These are phyloP conservation scores for Nansenia antarctica DNA, from an alignment of 2,113 vertebrate genomes.

Conservation along the genomic window DNA sequence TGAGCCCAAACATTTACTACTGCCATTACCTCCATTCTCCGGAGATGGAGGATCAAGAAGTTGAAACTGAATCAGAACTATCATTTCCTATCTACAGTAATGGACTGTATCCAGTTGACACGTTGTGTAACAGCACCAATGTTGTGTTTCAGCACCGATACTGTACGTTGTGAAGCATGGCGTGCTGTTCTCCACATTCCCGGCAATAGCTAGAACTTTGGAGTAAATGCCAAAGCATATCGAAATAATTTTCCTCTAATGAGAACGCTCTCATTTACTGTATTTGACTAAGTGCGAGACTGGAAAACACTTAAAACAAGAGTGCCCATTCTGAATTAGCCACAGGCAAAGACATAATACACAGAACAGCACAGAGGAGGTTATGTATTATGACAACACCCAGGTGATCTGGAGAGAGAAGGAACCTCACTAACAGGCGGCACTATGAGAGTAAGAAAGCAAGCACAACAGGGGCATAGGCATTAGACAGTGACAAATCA, in stretches of 20 bases:
- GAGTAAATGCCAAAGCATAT: no score
- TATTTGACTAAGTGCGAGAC: no score
- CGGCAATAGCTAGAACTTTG: no score
- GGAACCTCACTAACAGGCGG: slow-evolving; percentile 25
- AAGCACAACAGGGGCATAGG: slow-evolving; percentile 22
- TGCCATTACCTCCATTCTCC: not conserved
- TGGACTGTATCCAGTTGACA: not conserved
- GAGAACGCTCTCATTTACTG: no score
- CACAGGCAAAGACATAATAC: slow-evolving; percentile 10
- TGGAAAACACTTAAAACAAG: not conserved
- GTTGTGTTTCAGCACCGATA: not conserved
- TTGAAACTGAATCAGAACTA: not conserved
- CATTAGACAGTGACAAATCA: slow-evolving; percentile 18
- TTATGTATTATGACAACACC: slow-evolving; percentile 21
- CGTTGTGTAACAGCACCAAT: not conserved
- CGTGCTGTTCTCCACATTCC: not conserved
- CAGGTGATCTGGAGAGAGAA: slow-evolving; percentile 17
- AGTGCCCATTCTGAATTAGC: not conserved
- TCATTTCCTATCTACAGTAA: not conserved
- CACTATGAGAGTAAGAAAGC: slow-evolving; percentile 34
- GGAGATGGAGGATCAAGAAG: not conserved
- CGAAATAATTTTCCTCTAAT: no score
- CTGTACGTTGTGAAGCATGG: not conserved
- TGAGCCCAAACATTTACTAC: not conserved
- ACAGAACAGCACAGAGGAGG: slow-evolving; percentile 7